Evolutionary conservation across 2,113 vertebrate species (phyloP).

Genomic region (Mugil cephalus): DNA sequence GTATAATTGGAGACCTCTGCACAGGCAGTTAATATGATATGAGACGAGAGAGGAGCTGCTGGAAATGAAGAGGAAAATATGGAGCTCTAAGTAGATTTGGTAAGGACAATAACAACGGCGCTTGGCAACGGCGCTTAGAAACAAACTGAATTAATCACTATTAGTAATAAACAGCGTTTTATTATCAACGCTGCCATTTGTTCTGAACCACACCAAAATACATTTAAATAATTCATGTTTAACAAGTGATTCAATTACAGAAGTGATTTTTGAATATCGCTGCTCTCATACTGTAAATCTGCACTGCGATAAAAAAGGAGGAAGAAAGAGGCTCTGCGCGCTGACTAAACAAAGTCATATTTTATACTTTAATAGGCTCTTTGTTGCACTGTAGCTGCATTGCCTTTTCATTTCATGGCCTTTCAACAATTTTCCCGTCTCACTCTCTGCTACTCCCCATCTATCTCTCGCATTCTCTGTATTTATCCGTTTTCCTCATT

Average conservation of each 20-base stretch:
- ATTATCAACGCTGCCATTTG: not conserved
- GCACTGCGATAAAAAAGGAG: not conserved
- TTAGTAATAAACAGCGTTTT: not conserved
- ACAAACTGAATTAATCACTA: slow-evolving; percentile 23
- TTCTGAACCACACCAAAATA: not conserved
- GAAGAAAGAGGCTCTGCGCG: not conserved
- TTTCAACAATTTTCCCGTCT: slow-evolving; percentile 48
- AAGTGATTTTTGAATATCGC: not conserved
- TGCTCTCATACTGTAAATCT: not conserved
- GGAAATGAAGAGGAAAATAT: slow-evolving; percentile 7
- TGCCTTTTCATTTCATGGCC: slow-evolving; percentile 63
- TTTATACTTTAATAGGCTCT: slow-evolving; percentile 23
- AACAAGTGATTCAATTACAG: not conserved
- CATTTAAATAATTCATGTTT: not conserved
- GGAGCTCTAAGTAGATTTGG: not conserved
- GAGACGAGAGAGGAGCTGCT: not conserved
- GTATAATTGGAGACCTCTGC: too few relatives aligned
- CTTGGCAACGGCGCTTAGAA: slow-evolving; percentile 22
- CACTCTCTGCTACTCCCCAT: slow-evolving; percentile 38
- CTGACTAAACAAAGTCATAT: slow-evolving; percentile 19
- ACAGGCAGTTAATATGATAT: too few relatives aligned
- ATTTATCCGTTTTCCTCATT: slow-evolving; percentile 2
- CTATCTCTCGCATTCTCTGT: slow-evolving; percentile 13
- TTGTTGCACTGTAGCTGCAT: slow-evolving; percentile 12
- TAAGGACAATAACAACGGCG: slow-evolving; percentile 3